A percentile compares a stretch with the other conserved stretches of the same genome.
Conservation (phyloP, 2,113 vertebrate genomes). For the human region DNA sequence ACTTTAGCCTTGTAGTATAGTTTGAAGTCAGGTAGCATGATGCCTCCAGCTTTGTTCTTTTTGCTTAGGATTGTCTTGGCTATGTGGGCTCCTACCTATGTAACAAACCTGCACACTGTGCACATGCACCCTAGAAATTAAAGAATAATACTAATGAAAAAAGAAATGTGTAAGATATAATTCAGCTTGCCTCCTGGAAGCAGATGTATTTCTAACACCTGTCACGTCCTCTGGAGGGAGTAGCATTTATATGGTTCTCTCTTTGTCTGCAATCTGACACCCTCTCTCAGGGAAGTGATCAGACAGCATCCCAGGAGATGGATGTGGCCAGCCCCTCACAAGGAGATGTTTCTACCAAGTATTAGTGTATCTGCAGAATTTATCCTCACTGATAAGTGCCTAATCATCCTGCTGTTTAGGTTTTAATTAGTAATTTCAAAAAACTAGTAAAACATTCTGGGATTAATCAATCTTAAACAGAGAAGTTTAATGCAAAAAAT, state of each 20-base stretch:
- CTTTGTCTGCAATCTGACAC: background rate
- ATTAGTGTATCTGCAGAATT: background rate
- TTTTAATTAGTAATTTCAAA: background rate
- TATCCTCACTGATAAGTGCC: background rate
- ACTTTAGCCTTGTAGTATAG: too few species aligned
- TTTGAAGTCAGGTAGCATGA: too few species aligned
- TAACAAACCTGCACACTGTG: too few species aligned
- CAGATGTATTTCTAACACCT: constrained; percentile 1
- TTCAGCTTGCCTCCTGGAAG: background rate
- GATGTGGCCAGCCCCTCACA: background rate
- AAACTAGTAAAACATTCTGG: background rate
- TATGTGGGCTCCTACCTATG: too few species aligned
- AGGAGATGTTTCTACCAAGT: background rate
- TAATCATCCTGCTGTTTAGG: background rate
- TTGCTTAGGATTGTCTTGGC: too few species aligned
- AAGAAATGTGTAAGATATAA: background rate
- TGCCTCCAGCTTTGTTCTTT: too few species aligned
- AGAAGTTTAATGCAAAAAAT: background rate
- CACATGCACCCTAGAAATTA: too few species aligned
- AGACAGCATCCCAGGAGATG: background rate
- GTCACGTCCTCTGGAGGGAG: background rate
- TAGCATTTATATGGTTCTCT: background rate
- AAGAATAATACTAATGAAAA: too few species aligned
- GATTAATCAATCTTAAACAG: background rate
- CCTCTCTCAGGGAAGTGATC: background rate